phyloP scores from a whole-genome alignment of 2,113 vertebrate species.

The Ceyx cyanopectus region DNA sequence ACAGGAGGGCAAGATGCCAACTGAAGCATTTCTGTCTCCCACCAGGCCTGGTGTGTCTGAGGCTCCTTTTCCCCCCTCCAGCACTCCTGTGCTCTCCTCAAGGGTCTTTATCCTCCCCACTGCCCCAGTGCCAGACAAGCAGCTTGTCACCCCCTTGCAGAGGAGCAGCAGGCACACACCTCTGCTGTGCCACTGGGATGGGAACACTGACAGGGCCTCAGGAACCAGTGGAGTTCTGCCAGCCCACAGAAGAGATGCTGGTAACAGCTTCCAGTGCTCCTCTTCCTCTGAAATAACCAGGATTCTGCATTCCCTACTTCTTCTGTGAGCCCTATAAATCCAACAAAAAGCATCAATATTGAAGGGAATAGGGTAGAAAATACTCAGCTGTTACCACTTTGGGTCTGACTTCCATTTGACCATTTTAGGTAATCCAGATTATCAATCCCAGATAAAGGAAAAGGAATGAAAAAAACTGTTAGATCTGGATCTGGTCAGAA shows the following conservation, averaged over 20 bases:
- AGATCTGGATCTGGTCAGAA: not conserved
- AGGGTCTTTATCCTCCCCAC: not conserved
- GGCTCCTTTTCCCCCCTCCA: not conserved
- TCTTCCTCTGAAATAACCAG: not conserved
- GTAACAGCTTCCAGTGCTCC: not conserved
- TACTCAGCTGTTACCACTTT: not conserved
- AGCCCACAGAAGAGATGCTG: not conserved
- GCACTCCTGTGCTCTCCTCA: not conserved
- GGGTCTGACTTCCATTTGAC: not conserved
- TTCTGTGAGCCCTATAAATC: not conserved
- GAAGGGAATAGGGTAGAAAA: not conserved
- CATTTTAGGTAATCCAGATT: not conserved
- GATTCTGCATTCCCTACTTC: not conserved
- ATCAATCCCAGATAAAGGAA: not conserved
- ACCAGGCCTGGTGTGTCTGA: not conserved
- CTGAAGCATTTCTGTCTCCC: slow-evolving; percentile 7
- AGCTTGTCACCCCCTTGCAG: not conserved
- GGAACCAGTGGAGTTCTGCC: not conserved
- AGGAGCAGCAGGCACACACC: too few relatives aligned
- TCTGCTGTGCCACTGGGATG: too few relatives aligned
- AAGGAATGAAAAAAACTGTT: not conserved
- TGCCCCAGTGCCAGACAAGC: not conserved
- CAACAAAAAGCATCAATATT: not conserved
- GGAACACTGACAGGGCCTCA: accelerated
- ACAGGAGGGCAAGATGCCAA: not conserved